Base-by-base conservation (phyloP, 2,888 invertebrate species). In the Danaus chrysippus region DNA sequence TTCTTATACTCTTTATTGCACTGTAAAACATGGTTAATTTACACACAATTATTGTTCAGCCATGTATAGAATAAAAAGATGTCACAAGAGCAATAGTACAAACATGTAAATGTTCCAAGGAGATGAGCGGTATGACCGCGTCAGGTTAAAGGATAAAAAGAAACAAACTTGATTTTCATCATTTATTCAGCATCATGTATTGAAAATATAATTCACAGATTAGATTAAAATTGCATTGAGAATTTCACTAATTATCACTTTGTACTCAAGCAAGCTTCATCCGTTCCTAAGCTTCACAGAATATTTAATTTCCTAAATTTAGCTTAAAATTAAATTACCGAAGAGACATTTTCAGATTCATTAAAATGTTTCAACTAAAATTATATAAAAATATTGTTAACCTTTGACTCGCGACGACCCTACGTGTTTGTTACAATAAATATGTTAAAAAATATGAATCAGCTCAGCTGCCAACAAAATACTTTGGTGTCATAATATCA, bases 171-270 rank as follows among this genome's bases (percentile, higher is more conserved):
- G 43, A 63, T 60, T 66, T 67, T 69, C 49, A 63, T 73, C 41
- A 68, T 75, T 79, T 78, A 77, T 83, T 81, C 78, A 78, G 85
- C 86, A 84, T 10, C 17, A 49, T 17, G 75, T 86, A 86, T 81
- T 84, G 80, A 86, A 87, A 86, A 87, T 86, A 86, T 84, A 84
- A 82, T 82, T 81, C 69, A 81, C 73, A 76, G 70, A 76, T 75
- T 70, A 81, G 76, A 76, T 78, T 79, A 78, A 79, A 76, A 71
- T 77, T 71, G 70, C 69, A 68, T 69, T 63, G 76, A 75, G 74
- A 67, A 71, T 73, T 74, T 72, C 69, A 72, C 66, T 72, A 76
- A 63, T 78, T 76, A 73, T 72, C 75, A 79, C 74, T 80, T 83
- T 82, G 81, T 82, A 83, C 81, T 79, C 75, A 77, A 81, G 86